Evolutionary conservation across 2,888 invertebrate species (phyloP).

Genomic region (Gisinianus flammeolus): DNA sequence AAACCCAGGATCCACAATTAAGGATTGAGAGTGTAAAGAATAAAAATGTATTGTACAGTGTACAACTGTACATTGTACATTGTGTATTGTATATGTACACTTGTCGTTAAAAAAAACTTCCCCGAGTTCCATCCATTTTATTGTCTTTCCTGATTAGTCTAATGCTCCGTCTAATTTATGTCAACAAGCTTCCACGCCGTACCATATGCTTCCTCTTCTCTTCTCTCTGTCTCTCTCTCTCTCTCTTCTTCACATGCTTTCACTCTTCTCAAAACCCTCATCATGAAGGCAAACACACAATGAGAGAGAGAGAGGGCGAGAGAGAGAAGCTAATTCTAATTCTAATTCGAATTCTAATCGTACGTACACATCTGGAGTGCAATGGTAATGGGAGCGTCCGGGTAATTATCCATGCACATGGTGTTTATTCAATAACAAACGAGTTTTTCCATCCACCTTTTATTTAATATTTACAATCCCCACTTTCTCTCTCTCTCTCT

Average conservation of each 20-base stretch:
- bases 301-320: not conserved
- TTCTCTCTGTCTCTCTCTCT: not conserved
- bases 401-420: not conserved
- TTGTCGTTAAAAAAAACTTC: not conserved
- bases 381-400: not conserved
- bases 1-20: no score
- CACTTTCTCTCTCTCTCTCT: not conserved
- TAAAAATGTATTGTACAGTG: no score
- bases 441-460: not conserved
- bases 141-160: slow-evolving; percentile 12
- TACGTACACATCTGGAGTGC: not conserved
- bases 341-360: no score
- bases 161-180: slow-evolving; percentile 11
- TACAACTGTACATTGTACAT: not conserved
- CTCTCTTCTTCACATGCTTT: not conserved
- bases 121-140: not conserved
- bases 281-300: not conserved
- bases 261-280: no score
- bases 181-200: not conserved
- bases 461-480: not conserved
- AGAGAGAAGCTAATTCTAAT: no score
- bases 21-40: no score
- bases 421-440: not conserved
- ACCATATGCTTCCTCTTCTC: slow-evolving; percentile 18
- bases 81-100: not conserved